These are phyloP conservation scores for Trissolcus japonicus DNA, from an alignment of 2,888 invertebrate species.

Conservation along the genomic window DNA sequence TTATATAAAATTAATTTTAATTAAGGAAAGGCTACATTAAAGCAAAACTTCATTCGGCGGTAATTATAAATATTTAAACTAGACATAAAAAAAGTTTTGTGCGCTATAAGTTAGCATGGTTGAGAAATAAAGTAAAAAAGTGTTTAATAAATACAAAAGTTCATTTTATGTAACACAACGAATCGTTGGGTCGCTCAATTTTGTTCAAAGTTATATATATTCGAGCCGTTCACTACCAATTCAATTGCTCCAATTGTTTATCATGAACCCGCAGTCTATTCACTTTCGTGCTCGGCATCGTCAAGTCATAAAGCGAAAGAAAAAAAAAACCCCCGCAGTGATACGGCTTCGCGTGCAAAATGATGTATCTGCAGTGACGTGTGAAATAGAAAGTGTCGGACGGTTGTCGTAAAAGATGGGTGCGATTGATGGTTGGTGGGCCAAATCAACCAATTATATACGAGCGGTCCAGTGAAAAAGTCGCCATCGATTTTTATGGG, in stretches of 20 bases:
- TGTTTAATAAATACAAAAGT: not conserved
- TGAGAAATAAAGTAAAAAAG: no score
- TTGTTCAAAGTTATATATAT: no score
- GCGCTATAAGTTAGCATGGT: no score
- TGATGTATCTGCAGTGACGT: conserved; percentile 28
- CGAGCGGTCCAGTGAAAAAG: conserved; percentile 10
- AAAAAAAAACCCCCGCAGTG: conserved; percentile 3
- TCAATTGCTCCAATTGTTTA: no score
- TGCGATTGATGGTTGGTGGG: conserved; percentile 10
- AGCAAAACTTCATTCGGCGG: no score
- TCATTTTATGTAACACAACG: not conserved
- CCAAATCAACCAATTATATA: conserved; percentile 29
- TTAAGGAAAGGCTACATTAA: no score
- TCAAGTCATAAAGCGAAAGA: conserved; percentile 9
- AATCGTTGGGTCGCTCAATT: not conserved
- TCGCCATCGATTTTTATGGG: conserved; percentile 15
- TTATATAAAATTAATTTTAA: no score
- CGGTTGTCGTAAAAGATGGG: conserved; percentile 12
- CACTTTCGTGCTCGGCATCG: conserved; percentile 16
- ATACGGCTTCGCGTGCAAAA: conserved; percentile 12
- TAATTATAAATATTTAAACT: no score
- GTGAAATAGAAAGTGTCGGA: conserved; percentile 33
- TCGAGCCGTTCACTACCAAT: no score
- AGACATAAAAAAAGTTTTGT: no score
- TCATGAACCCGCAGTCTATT: conserved; percentile 6